Evolutionary conservation across 2,888 invertebrate genomes (phyloP), one percentile per base, ranked within the genome.

Genomic region (Apeira syringaria): DNA sequence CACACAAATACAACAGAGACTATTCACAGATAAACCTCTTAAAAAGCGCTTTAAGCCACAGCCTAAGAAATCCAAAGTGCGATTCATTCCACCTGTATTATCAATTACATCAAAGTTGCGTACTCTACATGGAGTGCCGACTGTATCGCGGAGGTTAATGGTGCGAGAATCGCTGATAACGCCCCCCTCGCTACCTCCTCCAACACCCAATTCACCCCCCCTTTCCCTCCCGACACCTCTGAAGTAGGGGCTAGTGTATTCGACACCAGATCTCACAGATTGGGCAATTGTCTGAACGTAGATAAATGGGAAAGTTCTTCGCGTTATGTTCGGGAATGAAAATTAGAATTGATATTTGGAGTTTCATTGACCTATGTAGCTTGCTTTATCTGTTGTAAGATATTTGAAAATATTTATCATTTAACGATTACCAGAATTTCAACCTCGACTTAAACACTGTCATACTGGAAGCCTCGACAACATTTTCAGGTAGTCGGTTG

Each of bases 81-180:
- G 18, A 47, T 50, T 46, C 45, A 55, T 51, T 49, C 54, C 65
- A 72, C 72, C 68, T 72, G 72, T 64, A 56, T 68, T 68, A 74
- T 78, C 77, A 71, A 75, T 73, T 70, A 67, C 59, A 71, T 67
- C 68, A 61, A 66, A 68, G 67, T 70, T 74, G 74, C 75, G 74
- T 74, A 72, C 82, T 80, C 75, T 68, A 75, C 74, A 75, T 80
- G 75, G 65, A 84, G 84, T 81, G 80, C 62, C 68, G 80, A 78
- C 81, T 86, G 85, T 86, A 87, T 87, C 87, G 85, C 76, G 53
- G 61, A 69, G 81, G 81, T 79, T 85, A 86, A 87, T 86, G 86
- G 87, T 61, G 74, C 71, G 81, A 74, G 74, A 78, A 78, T 64
- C 68, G 59, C 81, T 74, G 86, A 87, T 86, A 86, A 68, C 60